phyloP scores from a whole-genome alignment of 1,140 invertebrate species.

The Euwallacea similis region DNA sequence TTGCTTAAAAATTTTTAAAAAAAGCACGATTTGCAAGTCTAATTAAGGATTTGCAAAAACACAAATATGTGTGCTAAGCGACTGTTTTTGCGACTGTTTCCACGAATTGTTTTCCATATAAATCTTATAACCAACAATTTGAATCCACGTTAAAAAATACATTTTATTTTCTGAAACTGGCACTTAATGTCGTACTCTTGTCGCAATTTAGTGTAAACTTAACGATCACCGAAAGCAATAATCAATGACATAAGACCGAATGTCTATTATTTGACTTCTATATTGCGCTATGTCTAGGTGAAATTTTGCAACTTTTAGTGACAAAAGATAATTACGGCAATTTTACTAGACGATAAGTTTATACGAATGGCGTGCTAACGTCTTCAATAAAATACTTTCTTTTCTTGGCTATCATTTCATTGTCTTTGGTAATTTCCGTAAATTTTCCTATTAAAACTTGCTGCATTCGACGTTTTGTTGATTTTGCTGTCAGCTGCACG shows the following conservation, averaged over 20 bases:
- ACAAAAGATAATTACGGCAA: conserved; percentile 23
- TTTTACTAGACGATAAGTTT: conserved; percentile 17
- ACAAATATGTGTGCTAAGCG: too few relatives aligned
- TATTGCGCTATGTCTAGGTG: conserved; percentile 9
- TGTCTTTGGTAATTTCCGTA: conserved; percentile 9
- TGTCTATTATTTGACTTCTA: not conserved
- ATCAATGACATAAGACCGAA: conserved; percentile 12
- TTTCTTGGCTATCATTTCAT: conserved; percentile 7
- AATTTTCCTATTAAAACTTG: conserved; percentile 2
- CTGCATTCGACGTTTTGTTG: too few relatives aligned
- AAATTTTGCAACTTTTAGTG: conserved; percentile 21
- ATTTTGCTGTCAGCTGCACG: too few relatives aligned
- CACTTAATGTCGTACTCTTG: not conserved
- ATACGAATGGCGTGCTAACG: not conserved
- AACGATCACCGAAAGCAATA: conserved; percentile 8
- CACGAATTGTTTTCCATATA: too few relatives aligned
- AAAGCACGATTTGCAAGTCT: too few relatives aligned
- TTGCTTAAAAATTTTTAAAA: too few relatives aligned
- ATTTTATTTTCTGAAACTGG: too few relatives aligned
- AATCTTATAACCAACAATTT: too few relatives aligned
- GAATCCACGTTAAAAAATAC: too few relatives aligned
- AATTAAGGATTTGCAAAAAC: too few relatives aligned
- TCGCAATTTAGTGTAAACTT: not conserved
- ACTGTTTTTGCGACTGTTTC: too few relatives aligned
- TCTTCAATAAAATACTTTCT: conserved; percentile 10